These are phyloP conservation scores for Distichodus sexfasciatus DNA, from an alignment of 2,797 vertebrate genomes.

Conservation along the genomic window DNA sequence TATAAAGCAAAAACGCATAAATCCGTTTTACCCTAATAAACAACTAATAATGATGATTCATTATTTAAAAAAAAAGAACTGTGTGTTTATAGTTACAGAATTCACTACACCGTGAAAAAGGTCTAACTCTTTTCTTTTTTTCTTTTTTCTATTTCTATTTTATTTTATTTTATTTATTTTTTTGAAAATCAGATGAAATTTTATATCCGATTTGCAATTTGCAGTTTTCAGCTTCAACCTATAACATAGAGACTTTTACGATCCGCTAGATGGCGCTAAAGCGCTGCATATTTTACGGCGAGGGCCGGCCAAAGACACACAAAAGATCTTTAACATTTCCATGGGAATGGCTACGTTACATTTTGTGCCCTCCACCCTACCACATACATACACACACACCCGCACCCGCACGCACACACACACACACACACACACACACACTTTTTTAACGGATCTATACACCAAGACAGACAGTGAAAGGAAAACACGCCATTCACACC, in stretches of 20 bases:
- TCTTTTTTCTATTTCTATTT: not conserved
- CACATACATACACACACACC: constrained; percentile 60
- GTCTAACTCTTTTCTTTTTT: not conserved
- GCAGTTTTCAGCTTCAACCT: not conserved
- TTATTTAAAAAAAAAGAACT: no score
- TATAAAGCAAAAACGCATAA: no score
- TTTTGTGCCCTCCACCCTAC: constrained; percentile 41
- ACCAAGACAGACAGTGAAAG: constrained; percentile 68
- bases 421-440: constrained; percentile 57
- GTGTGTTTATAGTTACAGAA: no score
- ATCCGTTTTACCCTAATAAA: no score
- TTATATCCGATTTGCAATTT: not conserved
- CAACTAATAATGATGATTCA: no score
- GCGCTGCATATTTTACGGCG: constrained; percentile 74
- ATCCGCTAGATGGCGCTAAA: constrained; percentile 93
- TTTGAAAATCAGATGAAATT: no score
- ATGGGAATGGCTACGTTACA: constrained; percentile 63
- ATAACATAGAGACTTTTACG: not conserved
- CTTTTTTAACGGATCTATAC: constrained; percentile 62
- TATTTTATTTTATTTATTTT: no score
- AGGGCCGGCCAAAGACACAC: constrained; percentile 19
- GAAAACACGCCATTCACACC: constrained; percentile 74
- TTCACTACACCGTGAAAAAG: no score
- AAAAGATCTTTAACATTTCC: constrained; percentile 46
- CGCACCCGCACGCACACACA: constrained; percentile 61